These are phyloP conservation scores for Ceramica pisi DNA, from an alignment of 2,888 invertebrate species.

Conservation along the genomic window DNA sequence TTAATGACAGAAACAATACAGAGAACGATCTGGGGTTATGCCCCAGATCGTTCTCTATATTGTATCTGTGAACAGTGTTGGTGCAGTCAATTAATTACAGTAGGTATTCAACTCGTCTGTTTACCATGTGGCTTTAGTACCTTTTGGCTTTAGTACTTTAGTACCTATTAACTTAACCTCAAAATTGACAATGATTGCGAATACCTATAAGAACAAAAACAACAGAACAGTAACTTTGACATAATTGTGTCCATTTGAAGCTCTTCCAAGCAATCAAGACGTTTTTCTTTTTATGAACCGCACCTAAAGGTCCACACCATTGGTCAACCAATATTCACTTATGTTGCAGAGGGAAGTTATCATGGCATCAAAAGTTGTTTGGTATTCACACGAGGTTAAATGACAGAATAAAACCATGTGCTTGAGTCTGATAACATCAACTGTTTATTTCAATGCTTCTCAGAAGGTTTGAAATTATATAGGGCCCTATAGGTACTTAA, in stretches of 20 bases:
- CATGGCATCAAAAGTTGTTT: neutral
- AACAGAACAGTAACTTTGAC: neutral
- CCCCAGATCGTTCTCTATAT: too few species aligned
- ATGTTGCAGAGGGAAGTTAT: neutral
- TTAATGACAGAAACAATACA: too few species aligned
- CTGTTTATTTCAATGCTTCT: neutral
- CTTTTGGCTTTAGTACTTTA: neutral
- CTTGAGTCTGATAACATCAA: neutral
- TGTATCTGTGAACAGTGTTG: neutral
- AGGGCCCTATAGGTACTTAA: too few species aligned
- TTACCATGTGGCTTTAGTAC: neutral
- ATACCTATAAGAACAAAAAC: neutral
- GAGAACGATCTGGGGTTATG: too few species aligned
- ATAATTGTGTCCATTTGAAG: neutral
- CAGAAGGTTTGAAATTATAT: too few species aligned
- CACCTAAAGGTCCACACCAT: neutral
- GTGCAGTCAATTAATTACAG: too few species aligned
- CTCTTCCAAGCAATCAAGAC: neutral
- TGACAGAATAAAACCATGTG: neutral
- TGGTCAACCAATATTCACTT: neutral
- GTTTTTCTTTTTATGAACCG: neutral
- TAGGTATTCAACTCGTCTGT: neutral
- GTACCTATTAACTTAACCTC: too few species aligned
- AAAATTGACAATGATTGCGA: neutral
- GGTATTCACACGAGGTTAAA: neutral